Evolutionary conservation across 2,888 invertebrate genomes (phyloP).

Genomic region (Tinea pellionella): DNA sequence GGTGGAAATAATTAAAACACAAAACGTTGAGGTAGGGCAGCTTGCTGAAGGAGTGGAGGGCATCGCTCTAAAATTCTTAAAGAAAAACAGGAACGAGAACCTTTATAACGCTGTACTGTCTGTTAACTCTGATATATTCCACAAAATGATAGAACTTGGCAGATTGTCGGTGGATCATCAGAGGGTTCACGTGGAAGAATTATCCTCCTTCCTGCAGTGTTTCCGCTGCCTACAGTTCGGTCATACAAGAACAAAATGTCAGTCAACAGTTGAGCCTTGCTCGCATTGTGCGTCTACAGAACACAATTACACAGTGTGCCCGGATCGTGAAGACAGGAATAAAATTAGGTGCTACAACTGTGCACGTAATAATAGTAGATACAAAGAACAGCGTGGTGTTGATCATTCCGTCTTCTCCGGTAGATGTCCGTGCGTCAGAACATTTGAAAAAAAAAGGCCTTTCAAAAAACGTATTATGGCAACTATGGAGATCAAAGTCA

Average conservation of each 20-base stretch:
- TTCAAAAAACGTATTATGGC: too few relatives aligned
- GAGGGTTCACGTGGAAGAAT: neutral
- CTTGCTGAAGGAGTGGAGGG: neutral
- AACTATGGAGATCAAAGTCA: too few relatives aligned
- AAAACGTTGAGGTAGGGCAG: neutral
- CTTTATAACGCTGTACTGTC: neutral
- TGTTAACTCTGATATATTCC: neutral
- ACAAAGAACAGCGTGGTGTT: too few relatives aligned
- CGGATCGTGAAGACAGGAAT: too few relatives aligned
- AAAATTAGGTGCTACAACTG: too few relatives aligned
- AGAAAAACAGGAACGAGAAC: neutral
- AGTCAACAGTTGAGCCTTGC: neutral
- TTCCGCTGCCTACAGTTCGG: neutral
- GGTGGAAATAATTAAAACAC: neutral
- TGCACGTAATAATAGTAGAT: too few relatives aligned
- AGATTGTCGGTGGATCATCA: constrained; percentile 9
- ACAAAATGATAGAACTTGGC: neutral
- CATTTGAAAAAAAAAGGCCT: too few relatives aligned
- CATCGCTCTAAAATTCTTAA: neutral
- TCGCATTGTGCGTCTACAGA: neutral
- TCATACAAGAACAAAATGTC: neutral
- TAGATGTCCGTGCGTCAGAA: too few relatives aligned
- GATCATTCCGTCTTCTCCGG: too few relatives aligned
- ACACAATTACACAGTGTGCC: neutral
- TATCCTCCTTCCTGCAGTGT: neutral